phyloP scores from a whole-genome alignment of 2,113 vertebrate genomes.

The Cygnus atratus region DNA sequence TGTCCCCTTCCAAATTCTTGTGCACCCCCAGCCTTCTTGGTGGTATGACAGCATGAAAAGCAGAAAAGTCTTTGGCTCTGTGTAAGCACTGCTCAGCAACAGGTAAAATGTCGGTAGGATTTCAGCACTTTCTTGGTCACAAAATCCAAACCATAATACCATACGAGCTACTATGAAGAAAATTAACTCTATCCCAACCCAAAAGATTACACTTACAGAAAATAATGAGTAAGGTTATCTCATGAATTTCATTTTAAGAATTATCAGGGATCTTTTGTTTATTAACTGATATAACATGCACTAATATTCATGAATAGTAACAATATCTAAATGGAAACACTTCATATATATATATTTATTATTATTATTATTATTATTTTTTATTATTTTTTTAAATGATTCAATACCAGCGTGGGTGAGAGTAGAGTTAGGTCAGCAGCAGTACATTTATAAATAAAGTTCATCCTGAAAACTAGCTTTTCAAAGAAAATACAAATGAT shows the following conservation, averaged over 20 bases:
- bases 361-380: too few relatives aligned
- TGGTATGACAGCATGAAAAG: not conserved
- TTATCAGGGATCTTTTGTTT: not conserved
- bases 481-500: not conserved
- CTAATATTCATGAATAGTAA: not conserved
- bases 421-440: not conserved
- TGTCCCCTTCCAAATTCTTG: not conserved
- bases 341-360: too few relatives aligned
- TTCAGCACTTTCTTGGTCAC: too few relatives aligned
- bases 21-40: not conserved
- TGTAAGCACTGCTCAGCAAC: not conserved
- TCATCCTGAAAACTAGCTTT: not conserved
- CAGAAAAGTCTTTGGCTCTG: not conserved
- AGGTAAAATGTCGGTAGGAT: not conserved
- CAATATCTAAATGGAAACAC: not conserved
- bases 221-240: not conserved
- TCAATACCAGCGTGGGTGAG: rapidly evolving
- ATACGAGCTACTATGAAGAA: not conserved
- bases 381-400: too few relatives aligned
- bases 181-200: not conserved
- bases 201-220: not conserved
- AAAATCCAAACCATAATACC: not conserved
- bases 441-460: not conserved
- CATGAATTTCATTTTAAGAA: not conserved
- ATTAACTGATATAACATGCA: not conserved